Base-by-base conservation (phyloP, 2,888 invertebrate genomes). In the Lithophane socia region DNA sequence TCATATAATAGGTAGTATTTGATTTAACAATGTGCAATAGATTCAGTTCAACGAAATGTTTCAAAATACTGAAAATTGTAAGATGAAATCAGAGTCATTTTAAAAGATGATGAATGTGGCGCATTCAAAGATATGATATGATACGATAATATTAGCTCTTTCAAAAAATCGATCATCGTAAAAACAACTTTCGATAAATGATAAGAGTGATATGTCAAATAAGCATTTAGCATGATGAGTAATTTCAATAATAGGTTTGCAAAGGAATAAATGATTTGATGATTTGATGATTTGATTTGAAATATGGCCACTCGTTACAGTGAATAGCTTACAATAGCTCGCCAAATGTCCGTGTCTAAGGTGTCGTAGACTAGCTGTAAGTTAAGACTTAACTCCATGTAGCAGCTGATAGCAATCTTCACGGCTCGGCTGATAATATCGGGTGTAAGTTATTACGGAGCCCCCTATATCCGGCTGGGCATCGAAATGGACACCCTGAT, bases 371-470 rank as follows among this genome's bases (percentile, higher is more conserved):
- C 37, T 18, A 71, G 65, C 75, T 56, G 68, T 72, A 75, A 75
- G n/a, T 69, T 72, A 80, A 47, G 24, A 21, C 68, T 66, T 54
- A 77, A 72, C 82, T 73, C 78, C 68, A 78, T 85, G 77, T 78
- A 71, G 21, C 71, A 63, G 42, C 21, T 60, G 86, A 86, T 86
- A 81, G 83, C 70, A 66, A 86, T 86, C 86, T 86, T 81, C 80
- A 83, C 86, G 77, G 80, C 77, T 70, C 47, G 13, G 56, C 49
- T 52, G 86, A 86, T 86, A 86, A 80, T 77, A 86, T 86, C 86
- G 18, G 54, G 37, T 64, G 61, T 70, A 70, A 80, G 67, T 85
- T 86, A 80, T 79, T 79, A 76, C 49, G 0, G 75, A 61, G 61
- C 63, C 54, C 54, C 21, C 47, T 72, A 52, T 79, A 87, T 80